Base-by-base conservation (phyloP, 2,797 vertebrate genomes). In the Crocidura indochinensis region DNA sequence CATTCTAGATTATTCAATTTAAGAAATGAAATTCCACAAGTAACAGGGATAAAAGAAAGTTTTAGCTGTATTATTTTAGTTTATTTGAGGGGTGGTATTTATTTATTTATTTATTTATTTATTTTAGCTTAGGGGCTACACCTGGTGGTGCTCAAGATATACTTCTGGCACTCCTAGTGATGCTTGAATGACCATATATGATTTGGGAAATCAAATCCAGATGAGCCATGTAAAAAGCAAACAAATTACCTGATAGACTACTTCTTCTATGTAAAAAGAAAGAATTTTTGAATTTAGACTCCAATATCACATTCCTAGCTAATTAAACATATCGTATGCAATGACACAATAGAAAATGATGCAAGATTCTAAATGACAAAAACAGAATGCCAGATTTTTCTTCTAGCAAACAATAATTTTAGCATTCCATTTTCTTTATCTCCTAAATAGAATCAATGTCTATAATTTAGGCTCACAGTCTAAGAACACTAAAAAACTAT, bases 11-110 rank as follows among this genome's bases (percentile, higher is more conserved):
- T 10, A 84, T 15, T 10, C n/a, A 72, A 71, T 72, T 67, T 83
- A 75, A 88, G 38, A 82, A 27, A 68, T 29, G 62, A 85, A 75
- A 8, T 72, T 94, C 5, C 47, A n/a, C 20, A 87, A 71, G 17
- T 8, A 22, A 9, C 5, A 51, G 2, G 5, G 38, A 2, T 38
- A 38, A 38, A 38, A 38, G 38, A 38, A 38, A 38, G 38, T 38
- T 38, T 38, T 38, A 38, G 38, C 38, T 38, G 38, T 38, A 38
- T 2, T 38, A 38, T 38, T 38, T 38, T 38, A 38, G 38, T 38
- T 38, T 38, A 38, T 38, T 38, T 38, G 38, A 38, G 38, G 38
- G 0, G 24, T 64, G 26, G 22, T 9, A 20, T 62, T 62, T 20
- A 62, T 26, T 62, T 22, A 26, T 17, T 15, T 38, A 38, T 38